Conservation (phyloP, 2,797 vertebrate species). For the Euphonia xanthogaster region DNA sequence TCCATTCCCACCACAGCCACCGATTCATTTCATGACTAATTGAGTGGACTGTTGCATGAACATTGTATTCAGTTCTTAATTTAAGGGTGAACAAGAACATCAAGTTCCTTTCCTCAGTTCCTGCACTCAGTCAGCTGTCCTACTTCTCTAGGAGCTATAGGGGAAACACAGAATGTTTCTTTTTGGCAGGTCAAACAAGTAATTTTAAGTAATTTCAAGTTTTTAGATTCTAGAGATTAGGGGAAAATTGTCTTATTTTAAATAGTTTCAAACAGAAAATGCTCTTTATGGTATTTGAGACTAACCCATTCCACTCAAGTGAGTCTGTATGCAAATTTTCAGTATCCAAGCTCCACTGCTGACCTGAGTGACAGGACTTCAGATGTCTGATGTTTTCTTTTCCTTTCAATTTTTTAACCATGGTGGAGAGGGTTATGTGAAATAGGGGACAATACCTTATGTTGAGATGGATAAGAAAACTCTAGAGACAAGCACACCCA, state of each 20-base stretch:
- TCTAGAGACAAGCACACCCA: neutral
- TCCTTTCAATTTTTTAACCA: neutral
- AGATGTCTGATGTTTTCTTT: neutral
- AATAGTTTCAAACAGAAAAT: neutral
- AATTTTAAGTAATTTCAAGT: neutral
- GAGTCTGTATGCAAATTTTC: neutral
- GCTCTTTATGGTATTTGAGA: neutral
- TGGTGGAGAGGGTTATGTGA: fast-evolving
- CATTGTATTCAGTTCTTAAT: slow-evolving; percentile 31
- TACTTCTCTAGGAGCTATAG: neutral
- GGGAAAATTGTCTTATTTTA: neutral
- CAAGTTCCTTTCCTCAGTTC: slow-evolving; percentile 32
- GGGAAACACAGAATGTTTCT: neutral
- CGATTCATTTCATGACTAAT: slow-evolving; percentile 27
- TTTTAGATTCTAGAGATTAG: neutral
- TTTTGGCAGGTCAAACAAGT: neutral
- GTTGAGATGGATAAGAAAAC: neutral
- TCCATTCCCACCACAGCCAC: slow-evolving; percentile 24
- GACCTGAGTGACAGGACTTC: neutral
- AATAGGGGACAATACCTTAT: neutral
- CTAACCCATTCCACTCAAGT: neutral
- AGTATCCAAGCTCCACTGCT: neutral
- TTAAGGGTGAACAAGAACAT: slow-evolving; percentile 53
- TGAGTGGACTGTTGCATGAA: slow-evolving; percentile 49
- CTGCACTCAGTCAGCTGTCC: neutral